Conservation (phyloP, 2,797 vertebrate species). For the Aplochiton taeniatus region DNA sequence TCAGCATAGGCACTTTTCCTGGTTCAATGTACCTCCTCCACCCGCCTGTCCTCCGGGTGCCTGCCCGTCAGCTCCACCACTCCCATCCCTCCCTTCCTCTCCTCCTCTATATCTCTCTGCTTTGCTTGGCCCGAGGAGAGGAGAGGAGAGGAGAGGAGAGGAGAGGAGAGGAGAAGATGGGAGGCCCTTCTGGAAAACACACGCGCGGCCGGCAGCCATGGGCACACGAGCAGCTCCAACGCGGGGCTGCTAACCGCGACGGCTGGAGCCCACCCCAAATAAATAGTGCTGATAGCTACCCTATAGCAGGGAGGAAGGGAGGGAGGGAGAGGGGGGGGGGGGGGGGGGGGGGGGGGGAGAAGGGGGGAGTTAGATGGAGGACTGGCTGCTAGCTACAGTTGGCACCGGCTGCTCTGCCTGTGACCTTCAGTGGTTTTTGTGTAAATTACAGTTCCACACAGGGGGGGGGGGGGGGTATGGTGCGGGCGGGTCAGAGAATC, state of each 20-base stretch:
- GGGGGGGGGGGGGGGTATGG: too few species aligned
- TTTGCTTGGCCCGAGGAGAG: slow-evolving; percentile 12
- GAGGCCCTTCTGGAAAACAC: slow-evolving; percentile 27
- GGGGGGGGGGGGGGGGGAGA: slow-evolving; percentile 7
- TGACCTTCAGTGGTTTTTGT: slow-evolving; percentile 72
- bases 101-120: background rate
- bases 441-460: slow-evolving; percentile 75
- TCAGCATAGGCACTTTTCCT: slow-evolving; percentile 10
- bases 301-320: slow-evolving; percentile 13
- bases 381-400: slow-evolving; percentile 56
- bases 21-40: slow-evolving; percentile 11
- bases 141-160: slow-evolving; percentile 5
- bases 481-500: too few species aligned
- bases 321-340: background rate
- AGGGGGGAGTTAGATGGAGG: background rate
- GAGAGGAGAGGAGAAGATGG: background rate
- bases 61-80: background rate
- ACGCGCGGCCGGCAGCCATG: slow-evolving; percentile 16
- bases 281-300: slow-evolving; percentile 32
- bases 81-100: background rate
- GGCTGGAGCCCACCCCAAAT: slow-evolving; percentile 34
- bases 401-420: slow-evolving; percentile 54
- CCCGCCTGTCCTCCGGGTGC: background rate
- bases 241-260: slow-evolving; percentile 10
- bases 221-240: slow-evolving; percentile 1